phyloP scores from a whole-genome alignment of 2,113 vertebrate genomes.

The Uria lomvia region DNA sequence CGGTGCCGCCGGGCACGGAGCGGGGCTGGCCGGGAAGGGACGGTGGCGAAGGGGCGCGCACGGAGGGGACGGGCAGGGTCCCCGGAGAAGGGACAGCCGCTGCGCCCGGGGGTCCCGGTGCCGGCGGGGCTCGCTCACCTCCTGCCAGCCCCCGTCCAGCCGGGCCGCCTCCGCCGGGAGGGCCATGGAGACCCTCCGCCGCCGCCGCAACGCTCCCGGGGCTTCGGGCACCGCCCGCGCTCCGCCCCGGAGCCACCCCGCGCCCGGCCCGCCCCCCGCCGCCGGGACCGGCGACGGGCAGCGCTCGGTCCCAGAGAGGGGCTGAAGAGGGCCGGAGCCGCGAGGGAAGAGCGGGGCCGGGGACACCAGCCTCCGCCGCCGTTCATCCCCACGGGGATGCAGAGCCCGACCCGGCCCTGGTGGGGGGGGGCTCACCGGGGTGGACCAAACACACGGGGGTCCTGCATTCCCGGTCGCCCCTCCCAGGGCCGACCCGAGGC shows the following conservation, averaged over 20 bases:
- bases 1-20: background rate
- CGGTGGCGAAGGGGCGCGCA: background rate
- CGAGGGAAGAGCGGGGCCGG: background rate
- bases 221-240: background rate
- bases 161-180: background rate
- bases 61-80: background rate
- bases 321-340: background rate
- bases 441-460: rapidly evolving
- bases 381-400: background rate
- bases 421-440: background rate
- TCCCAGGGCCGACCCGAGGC: background rate
- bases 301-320: background rate
- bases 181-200: background rate
- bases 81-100: background rate
- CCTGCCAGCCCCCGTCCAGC: conserved; percentile 30
- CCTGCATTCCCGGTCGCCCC: background rate
- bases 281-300: background rate
- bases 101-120: background rate
- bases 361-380: background rate
- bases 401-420: background rate
- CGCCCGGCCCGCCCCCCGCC: background rate
- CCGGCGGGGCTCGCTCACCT: conserved; percentile 9
- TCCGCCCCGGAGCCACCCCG: background rate
- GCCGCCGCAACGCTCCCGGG: background rate
- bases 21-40: background rate